Evolutionary conservation across 2,888 invertebrate genomes (phyloP), one percentile per base, ranked within the genome.

Genomic region (Adelphocoris suturalis): DNA sequence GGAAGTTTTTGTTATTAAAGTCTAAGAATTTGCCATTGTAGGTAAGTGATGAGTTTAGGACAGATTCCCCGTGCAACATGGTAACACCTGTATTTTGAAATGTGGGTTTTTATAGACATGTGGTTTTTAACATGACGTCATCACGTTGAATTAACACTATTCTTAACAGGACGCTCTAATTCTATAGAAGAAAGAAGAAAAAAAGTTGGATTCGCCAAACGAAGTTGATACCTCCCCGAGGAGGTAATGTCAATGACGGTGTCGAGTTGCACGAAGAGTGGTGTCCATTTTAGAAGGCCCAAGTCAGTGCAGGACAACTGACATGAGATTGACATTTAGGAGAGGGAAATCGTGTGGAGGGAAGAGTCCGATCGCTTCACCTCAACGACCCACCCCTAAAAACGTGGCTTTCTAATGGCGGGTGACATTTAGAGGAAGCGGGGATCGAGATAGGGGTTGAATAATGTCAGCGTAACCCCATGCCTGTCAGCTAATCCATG

Each of bases 391-490:
- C 14, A n/a, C 78, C 78, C 78, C 78, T 78, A 78, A 78, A 78
- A 78, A 37, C 78, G 78, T 46, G 78, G 78, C 78, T 78, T 78
- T 37, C 78, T 78, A 78, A 78, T 78, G 78, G 78, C 78, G 78
- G 28, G 78, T 78, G 78, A 78, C 78, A 78, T 78, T 78, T 78
- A 78, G 78, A 14, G 28, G 78, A 47, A 46, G 19, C 46, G 37
- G 78, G 78, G 78, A 78, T 23, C 68, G 68, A 68, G 23, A 68
- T 68, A 23, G 23, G 68, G 68, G 68, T 68, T 68, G 78, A 78
- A 78, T 78, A 78, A 78, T 78, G 78, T 78, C 78, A 78, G 47
- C 46, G n/a, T 37, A 37, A 37, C 37, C 23, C 46, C 78, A 0
- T 78, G n/a, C 47, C 14, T 28, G 16, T 78, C 78, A 14, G 14